Evolutionary conservation across 1,140 invertebrate species (phyloP).

Genomic region (Metaphire vulgaris): DNA sequence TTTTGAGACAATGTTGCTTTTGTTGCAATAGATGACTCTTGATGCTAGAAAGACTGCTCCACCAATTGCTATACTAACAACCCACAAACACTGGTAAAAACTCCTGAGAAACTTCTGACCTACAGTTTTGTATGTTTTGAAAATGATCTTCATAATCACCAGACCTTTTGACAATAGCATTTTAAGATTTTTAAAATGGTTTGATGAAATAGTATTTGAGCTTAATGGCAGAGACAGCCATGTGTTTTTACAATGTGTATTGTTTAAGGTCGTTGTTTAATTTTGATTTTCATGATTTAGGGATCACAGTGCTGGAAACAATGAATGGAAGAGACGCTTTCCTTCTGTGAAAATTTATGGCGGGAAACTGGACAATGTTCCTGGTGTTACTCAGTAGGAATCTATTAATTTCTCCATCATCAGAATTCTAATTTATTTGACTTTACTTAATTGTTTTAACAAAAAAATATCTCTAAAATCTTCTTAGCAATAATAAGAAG

Average conservation of each 20-base stretch:
- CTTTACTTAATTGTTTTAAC: too few species aligned
- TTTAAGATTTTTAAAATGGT: too few species aligned
- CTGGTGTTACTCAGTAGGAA: slow-evolving; percentile 43
- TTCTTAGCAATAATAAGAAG: too few species aligned
- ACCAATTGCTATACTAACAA: slow-evolving; percentile 38
- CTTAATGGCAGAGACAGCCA: too few species aligned
- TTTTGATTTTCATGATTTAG: slow-evolving; percentile 35
- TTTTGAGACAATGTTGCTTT: slow-evolving; percentile 7
- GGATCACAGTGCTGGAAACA: slow-evolving; percentile 49
- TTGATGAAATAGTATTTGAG: too few species aligned
- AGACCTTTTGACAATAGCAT: too few species aligned
- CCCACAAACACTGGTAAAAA: slow-evolving; percentile 47
- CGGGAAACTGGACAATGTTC: slow-evolving; percentile 38
- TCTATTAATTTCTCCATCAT: too few species aligned
- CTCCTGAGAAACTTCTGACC: neutral
- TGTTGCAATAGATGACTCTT: slow-evolving; percentile 34
- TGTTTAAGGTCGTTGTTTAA: too few species aligned
- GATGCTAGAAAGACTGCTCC: slow-evolving; percentile 28
- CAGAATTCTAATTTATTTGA: neutral
- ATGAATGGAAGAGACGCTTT: slow-evolving; percentile 36
- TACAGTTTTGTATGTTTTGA: neutral
- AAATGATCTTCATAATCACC: too few species aligned
- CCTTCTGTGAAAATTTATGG: slow-evolving; percentile 42
- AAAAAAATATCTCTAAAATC: too few species aligned
- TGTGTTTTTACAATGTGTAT: too few species aligned